A percentile compares a stretch with the other conserved stretches of the same genome.
These are phyloP conservation scores for Eristalis intricaria DNA, from an alignment of 2,888 invertebrate genomes.

Conservation along the genomic window DNA sequence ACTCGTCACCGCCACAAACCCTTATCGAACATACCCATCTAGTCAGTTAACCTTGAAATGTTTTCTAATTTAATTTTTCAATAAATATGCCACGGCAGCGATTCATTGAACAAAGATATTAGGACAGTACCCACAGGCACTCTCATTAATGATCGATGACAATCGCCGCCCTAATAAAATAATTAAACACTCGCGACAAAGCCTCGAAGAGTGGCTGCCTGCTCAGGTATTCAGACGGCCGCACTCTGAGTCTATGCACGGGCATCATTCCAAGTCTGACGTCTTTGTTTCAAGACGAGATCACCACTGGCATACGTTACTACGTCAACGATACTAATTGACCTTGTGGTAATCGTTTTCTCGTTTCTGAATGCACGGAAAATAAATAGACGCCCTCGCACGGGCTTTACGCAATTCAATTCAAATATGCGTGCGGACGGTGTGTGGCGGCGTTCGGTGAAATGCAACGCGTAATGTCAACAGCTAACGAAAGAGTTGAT, in stretches of 20 bases:
- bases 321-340: conserved; percentile 47
- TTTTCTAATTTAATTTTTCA: conserved; percentile 39
- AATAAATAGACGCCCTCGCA: background rate
- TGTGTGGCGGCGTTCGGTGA: too few relatives aligned
- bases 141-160: conserved; percentile 45
- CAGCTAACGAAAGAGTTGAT: conserved; percentile 51
- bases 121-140: conserved; percentile 39
- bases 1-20: background rate
- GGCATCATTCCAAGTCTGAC: conserved; percentile 4
- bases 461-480: conserved; percentile 1
- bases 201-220: background rate
- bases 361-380: conserved; percentile 4
- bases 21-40: conserved; percentile 20
- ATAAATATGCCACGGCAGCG: conserved; percentile 34
- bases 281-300: conserved; percentile 8
- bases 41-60: conserved; percentile 46
- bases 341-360: conserved; percentile 53
- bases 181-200: conserved; percentile 37
- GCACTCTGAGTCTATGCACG: background rate
- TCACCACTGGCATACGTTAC: conserved; percentile 36
- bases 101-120: conserved; percentile 18
- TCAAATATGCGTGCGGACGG: background rate
- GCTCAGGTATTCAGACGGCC: conserved; percentile 25
- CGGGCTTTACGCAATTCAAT: conserved; percentile 43
- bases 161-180: conserved; percentile 53